phyloP scores from a whole-genome alignment of 2,797 vertebrate species.

The Microctenopoma steveboyesi region DNA sequence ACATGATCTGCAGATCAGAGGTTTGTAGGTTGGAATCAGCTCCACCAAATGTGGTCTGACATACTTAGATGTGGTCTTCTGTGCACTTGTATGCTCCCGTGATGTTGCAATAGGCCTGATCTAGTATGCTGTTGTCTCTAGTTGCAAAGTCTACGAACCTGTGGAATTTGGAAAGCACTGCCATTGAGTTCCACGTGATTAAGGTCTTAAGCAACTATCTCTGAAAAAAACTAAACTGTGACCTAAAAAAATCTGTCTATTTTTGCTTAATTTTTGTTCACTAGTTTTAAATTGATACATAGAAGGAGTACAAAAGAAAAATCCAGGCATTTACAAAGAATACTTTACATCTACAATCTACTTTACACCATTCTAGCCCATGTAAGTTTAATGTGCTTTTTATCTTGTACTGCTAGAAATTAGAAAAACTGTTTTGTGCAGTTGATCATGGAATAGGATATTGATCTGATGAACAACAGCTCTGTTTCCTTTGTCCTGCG shows the following conservation, averaged over 20 bases:
- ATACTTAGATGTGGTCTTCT: too few relatives aligned
- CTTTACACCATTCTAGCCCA: not conserved
- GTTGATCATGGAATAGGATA: conserved; percentile 62
- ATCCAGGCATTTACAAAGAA: not conserved
- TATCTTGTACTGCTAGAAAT: conserved; percentile 22
- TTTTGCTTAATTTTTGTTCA: not conserved
- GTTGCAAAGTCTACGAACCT: too few relatives aligned
- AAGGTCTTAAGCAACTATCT: too few relatives aligned
- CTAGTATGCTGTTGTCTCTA: too few relatives aligned
- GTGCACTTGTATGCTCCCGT: too few relatives aligned
- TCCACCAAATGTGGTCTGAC: too few relatives aligned
- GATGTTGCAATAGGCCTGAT: too few relatives aligned
- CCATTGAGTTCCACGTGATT: too few relatives aligned
- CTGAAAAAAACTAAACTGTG: too few relatives aligned
- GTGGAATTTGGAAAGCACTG: too few relatives aligned
- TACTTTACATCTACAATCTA: conserved; percentile 1
- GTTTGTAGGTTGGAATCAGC: too few relatives aligned
- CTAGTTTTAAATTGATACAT: not conserved
- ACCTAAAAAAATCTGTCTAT: not conserved
- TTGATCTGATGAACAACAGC: conserved; percentile 59
- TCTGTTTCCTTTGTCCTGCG: conserved; percentile 16
- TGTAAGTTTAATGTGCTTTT: conserved; percentile 26
- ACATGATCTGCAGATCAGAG: too few relatives aligned
- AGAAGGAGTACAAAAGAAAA: not conserved
- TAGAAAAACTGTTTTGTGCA: conserved; percentile 36